A percentile compares a stretch with the other conserved stretches of the same genome.
Conservation (phyloP, 2,888 invertebrate species). For the Agriopis marginaria region DNA sequence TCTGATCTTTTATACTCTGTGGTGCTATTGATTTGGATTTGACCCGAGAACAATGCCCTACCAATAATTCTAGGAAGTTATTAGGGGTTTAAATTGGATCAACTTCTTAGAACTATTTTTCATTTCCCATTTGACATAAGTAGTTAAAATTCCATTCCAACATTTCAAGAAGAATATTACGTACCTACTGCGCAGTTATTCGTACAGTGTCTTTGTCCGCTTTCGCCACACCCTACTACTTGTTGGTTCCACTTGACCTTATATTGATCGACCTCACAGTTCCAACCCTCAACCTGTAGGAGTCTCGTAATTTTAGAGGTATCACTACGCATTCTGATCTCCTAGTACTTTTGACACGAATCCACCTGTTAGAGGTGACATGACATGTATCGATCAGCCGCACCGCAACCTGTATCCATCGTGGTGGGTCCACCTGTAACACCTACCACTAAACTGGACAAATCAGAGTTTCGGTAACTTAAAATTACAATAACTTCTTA, state of each 20-base stretch:
- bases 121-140: too few relatives aligned
- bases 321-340: constrained; percentile 9
- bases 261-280: constrained; percentile 27
- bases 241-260: constrained; percentile 11
- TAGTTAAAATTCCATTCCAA: neutral
- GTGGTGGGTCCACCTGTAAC: too few relatives aligned
- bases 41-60: constrained; percentile 26
- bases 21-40: constrained; percentile 2
- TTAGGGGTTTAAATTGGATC: constrained; percentile 24
- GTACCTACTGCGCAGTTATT: constrained; percentile 4
- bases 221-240: constrained; percentile 15
- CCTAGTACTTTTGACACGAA: constrained; percentile 14
- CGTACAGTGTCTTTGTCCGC: neutral
- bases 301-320: neutral
- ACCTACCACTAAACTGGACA: too few relatives aligned
- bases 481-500: neutral
- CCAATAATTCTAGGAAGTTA: constrained; percentile 26
- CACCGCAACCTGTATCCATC: neutral
- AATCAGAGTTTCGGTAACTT: neutral
- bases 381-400: neutral
- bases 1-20: too few relatives aligned
- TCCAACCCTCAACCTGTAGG: constrained; percentile 23
- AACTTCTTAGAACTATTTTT: constrained; percentile 22
- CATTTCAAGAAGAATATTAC: neutral
- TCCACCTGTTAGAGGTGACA: constrained; percentile 20